Evolutionary conservation across 2,888 invertebrate species (phyloP).

Genomic region (Dendrolimus pini): DNA sequence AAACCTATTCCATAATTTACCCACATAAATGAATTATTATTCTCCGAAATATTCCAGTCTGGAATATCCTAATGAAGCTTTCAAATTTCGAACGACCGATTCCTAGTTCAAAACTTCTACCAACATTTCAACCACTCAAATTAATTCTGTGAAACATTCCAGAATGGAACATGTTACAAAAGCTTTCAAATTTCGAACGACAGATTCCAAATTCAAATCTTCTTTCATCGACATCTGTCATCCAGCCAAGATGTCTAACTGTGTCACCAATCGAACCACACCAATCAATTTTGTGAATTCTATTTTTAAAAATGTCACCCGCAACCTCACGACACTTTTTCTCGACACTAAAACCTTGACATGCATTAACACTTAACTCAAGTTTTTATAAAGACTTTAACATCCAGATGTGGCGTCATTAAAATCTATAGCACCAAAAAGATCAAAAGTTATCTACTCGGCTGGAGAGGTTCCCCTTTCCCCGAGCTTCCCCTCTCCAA

Average conservation of each 20-base stretch:
- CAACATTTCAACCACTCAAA: too few relatives aligned
- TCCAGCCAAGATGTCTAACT: conserved; percentile 14
- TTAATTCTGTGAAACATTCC: conserved; percentile 13
- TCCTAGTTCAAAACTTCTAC: too few relatives aligned
- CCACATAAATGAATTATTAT: too few relatives aligned
- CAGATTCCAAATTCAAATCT: too few relatives aligned
- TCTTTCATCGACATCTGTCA: conserved; percentile 15
- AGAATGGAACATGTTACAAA: conserved; percentile 4
- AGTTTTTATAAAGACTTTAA: conserved; percentile 54
- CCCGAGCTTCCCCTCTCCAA: conserved; percentile 43
- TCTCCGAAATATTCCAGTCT: too few relatives aligned
- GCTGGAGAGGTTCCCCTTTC: conserved; percentile 53
- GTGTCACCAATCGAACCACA: conserved; percentile 35
- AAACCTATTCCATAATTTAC: too few relatives aligned
- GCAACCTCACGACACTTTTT: conserved; percentile 58
- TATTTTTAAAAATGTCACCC: conserved; percentile 72
- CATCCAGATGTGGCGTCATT: conserved; percentile 73
- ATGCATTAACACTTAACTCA: conserved; percentile 73
- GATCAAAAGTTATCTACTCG: conserved; percentile 74
- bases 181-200: too few relatives aligned
- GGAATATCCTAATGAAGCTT: too few relatives aligned
- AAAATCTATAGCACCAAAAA: conserved; percentile 71
- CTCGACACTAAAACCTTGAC: conserved; percentile 67
- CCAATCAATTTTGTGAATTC: conserved; percentile 34
- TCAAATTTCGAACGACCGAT: too few relatives aligned